Conservation (phyloP, 2,888 invertebrate genomes). For the Norana najaformis region DNA sequence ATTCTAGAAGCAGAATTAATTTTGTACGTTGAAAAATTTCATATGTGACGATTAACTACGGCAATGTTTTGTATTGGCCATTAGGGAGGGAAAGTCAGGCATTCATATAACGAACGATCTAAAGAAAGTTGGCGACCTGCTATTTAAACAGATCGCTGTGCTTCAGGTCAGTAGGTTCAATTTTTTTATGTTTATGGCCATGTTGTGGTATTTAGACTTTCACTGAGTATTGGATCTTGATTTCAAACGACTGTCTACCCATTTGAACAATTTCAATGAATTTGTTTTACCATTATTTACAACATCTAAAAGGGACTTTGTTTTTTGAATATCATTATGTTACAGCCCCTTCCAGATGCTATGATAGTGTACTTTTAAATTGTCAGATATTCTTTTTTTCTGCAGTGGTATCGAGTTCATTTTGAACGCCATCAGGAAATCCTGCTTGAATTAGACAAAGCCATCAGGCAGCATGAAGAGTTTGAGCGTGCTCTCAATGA, state of each 20-base stretch:
- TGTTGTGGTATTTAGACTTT: neutral
- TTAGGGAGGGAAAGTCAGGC: slow-evolving; percentile 70
- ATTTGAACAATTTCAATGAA: no score
- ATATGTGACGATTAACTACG: neutral
- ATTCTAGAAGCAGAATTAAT: neutral
- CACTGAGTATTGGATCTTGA: no score
- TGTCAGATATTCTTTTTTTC: slow-evolving; percentile 7
- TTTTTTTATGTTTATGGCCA: neutral
- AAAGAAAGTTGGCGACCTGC: slow-evolving; percentile 76
- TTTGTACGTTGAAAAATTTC: neutral
- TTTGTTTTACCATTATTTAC: no score
- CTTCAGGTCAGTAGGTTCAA: slow-evolving; percentile 33
- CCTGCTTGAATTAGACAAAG: slow-evolving; percentile 78
- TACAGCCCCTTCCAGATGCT: neutral
- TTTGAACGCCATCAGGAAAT: slow-evolving; percentile 76
- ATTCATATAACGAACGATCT: slow-evolving; percentile 66
- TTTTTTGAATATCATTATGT: neutral
- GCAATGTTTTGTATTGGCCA: slow-evolving; percentile 25
- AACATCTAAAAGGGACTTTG: no score
- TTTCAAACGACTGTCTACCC: no score
- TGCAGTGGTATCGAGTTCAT: slow-evolving; percentile 62
- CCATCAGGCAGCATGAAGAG: slow-evolving; percentile 72
- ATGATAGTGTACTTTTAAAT: neutral
- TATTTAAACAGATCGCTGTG: slow-evolving; percentile 66
- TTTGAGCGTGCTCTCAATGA: slow-evolving; percentile 75